These are phyloP conservation scores for Saguinus imperator DNA, from an alignment of 2,113 vertebrate species.

Conservation along the genomic window DNA sequence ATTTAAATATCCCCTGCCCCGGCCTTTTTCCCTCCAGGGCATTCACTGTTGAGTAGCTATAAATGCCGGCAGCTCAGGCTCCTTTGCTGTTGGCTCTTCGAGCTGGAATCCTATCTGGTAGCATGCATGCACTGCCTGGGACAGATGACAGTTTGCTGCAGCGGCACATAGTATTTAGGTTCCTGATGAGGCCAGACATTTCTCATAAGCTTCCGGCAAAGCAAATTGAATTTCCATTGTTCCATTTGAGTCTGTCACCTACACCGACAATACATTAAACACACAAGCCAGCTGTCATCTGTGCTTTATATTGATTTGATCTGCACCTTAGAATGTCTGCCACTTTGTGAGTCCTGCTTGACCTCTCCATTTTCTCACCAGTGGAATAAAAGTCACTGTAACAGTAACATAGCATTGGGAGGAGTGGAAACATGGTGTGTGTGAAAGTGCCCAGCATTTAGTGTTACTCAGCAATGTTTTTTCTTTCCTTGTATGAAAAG, in stretches of 20 bases:
- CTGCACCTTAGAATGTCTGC: rapidly evolving
- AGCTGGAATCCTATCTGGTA: background rate
- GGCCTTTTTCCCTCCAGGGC: background rate
- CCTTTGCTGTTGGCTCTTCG: rapidly evolving
- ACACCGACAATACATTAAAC: rapidly evolving
- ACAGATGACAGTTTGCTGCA: background rate
- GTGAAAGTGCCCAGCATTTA: background rate
- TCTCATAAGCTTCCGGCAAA: background rate
- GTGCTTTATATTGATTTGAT: too few relatives aligned
- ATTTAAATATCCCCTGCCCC: background rate
- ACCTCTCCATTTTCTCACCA: background rate
- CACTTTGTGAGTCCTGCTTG: background rate
- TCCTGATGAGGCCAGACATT: background rate
- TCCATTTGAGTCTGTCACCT: background rate
- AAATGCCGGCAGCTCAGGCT: background rate
- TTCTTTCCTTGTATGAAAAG: background rate
- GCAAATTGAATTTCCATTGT: background rate
- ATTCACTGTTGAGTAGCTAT: background rate
- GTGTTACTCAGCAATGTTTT: background rate
- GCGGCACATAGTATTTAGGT: rapidly evolving
- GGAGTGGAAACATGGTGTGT: background rate
- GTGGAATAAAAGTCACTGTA: background rate
- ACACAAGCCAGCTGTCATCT: background rate
- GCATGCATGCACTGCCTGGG: rapidly evolving
- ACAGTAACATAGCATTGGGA: background rate